phyloP scores from a whole-genome alignment of 1,140 invertebrate genomes.

The Leptestheria dahalacensis region DNA sequence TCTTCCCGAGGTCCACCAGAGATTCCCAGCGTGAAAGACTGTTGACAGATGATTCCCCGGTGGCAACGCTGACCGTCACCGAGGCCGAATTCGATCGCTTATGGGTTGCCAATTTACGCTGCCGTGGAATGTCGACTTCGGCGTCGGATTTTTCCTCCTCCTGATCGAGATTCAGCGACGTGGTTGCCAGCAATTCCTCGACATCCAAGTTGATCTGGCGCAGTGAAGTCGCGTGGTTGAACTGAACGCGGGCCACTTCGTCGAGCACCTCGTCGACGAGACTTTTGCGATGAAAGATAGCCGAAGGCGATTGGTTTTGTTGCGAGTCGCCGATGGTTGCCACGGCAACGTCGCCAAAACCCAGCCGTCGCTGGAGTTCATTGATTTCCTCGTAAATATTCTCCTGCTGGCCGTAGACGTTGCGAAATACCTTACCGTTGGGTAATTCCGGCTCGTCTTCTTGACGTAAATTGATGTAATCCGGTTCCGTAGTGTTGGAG shows the following conservation, averaged over 20 bases:
- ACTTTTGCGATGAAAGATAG: constrained; percentile 12
- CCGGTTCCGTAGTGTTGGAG: background rate
- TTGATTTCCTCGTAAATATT: constrained; percentile 79
- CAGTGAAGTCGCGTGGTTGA: constrained; percentile 57
- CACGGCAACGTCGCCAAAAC: background rate
- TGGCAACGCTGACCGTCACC: background rate
- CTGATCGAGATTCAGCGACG: constrained; percentile 8
- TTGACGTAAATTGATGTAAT: constrained; percentile 5
- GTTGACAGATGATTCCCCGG: no score
- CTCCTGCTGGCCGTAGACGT: constrained; percentile 36
- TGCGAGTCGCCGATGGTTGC: constrained; percentile 6
- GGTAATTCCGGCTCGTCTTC: background rate
- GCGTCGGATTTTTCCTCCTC: background rate
- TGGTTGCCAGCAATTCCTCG: constrained; percentile 52
- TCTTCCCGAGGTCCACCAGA: background rate
- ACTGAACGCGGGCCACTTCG: constrained; percentile 60
- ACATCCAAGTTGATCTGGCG: constrained; percentile 71
- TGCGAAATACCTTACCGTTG: constrained; percentile 27
- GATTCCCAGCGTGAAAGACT: constrained; percentile 9
- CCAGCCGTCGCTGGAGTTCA: constrained; percentile 25
- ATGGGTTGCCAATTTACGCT: background rate
- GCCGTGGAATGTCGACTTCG: background rate
- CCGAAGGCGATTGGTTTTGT: constrained; percentile 1
- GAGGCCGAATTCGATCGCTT: constrained; percentile 5
- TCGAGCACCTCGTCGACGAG: constrained; percentile 35